Evolutionary conservation across 2,113 vertebrate species (phyloP), one percentile per base, ranked within the genome.

Genomic region (Parotia lawesii): DNA sequence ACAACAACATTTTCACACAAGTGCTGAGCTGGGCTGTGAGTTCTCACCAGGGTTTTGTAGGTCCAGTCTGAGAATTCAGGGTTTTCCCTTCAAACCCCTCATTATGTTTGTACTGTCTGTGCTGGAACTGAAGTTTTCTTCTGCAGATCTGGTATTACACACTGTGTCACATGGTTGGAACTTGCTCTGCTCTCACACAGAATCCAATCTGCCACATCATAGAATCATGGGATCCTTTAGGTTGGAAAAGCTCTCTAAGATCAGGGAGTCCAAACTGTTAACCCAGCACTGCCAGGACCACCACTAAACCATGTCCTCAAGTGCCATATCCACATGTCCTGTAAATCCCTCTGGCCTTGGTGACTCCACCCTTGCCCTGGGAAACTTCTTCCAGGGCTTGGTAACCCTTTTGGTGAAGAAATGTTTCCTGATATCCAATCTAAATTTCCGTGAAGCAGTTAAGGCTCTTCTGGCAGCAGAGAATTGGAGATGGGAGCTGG

Each of bases 141-240:
- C 27, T 40, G n/a, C 61, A 71, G 37, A 8, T 58, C 25, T 50
- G 16, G 3, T n/a, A 5, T 27, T 54, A 40, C 28, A 53, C 0
- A 0, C 22, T 3, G 0, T 13, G 33, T 37, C 45, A 20, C 19
- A 0, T 15, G 14, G 21, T 24, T 85, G 66, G 21, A 35, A 10
- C 37, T 47, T 57, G 45, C 51, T 14, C 8, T 44, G 71, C n/a
- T 58, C 19, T 24, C 57, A 11, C 22, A 0, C 38, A 28, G 7
- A 48, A 51, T 61, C 21, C 33, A 27, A 7, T 9, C 22, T 15
- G 21, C 23, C 45, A 47, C 23, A 35, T 23, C 37, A 28, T 9
- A 50, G 22, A 57, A 5, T 19, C 14, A 3, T 25, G 31, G 50
- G 19, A 16, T 65, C 27, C 33, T 44, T 57, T 13, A 33, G 58